Conservation (phyloP, 2,797 vertebrate genomes). For the Craterocephalus amniculus region DNA sequence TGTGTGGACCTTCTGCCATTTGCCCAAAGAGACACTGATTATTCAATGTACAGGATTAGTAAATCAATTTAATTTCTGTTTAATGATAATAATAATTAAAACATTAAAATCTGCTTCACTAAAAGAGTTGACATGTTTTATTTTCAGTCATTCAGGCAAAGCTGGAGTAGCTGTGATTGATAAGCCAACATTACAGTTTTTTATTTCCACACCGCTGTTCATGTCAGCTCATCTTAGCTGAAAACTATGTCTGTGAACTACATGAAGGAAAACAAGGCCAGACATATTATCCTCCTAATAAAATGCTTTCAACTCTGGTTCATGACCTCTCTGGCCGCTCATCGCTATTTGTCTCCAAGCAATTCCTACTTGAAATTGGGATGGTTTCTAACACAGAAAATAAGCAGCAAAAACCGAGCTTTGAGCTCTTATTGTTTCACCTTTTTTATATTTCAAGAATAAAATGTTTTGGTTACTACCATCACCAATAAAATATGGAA, state of each 20-base stretch:
- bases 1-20: too few species aligned
- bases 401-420: background rate
- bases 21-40: too few species aligned
- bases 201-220: slow-evolving; percentile 6
- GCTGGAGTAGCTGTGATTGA: background rate
- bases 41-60: background rate
- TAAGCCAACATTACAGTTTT: slow-evolving; percentile 8
- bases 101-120: background rate
- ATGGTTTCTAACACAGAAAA: slow-evolving; percentile 29
- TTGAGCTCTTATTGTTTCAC: background rate
- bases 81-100: background rate
- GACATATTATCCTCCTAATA: background rate
- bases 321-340: slow-evolving; percentile 6
- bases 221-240: slow-evolving; percentile 1
- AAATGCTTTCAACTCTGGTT: slow-evolving; percentile 27
- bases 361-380: background rate
- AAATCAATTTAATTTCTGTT: slow-evolving; percentile 3
- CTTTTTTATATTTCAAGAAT: background rate
- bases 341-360: slow-evolving; percentile 2
- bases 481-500: slow-evolving; percentile 7
- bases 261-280: slow-evolving; percentile 11
- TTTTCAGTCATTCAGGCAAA: background rate
- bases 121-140: background rate
- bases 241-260: slow-evolving; percentile 10
- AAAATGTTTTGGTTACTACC: background rate